Evolutionary conservation across 2,888 invertebrate genomes (phyloP).

Genomic region (Polydesmus complanatus): DNA sequence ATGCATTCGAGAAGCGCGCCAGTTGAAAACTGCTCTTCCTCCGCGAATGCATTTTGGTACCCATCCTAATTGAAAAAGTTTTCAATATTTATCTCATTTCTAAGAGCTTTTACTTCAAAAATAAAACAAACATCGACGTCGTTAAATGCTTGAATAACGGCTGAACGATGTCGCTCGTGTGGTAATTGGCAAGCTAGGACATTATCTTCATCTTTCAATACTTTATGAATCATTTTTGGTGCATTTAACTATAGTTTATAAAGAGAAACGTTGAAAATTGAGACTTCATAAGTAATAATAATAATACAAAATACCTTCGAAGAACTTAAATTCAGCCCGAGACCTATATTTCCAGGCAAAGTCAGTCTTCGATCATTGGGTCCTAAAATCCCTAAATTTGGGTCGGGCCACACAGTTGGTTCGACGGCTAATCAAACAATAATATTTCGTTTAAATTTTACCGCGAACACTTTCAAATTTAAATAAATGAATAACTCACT

Average conservation of each 20-base stretch:
- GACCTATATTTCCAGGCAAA: slow-evolving; percentile 52
- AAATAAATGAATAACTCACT: not conserved
- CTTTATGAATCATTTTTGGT: not conserved
- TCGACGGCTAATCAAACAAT: not conserved
- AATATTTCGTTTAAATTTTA: not conserved
- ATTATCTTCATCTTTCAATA: not conserved
- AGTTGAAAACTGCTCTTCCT: too few relatives aligned
- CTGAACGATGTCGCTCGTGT: not conserved
- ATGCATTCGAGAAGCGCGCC: slow-evolving; percentile 34
- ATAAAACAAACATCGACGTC: not conserved
- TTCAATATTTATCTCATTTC: not conserved
- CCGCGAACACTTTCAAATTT: not conserved
- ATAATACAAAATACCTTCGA: not conserved
- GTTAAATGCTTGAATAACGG: not conserved
- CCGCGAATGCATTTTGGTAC: too few relatives aligned
- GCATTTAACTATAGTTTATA: not conserved
- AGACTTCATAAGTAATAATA: too few relatives aligned
- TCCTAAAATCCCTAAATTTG: slow-evolving; percentile 52
- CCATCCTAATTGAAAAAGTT: too few relatives aligned
- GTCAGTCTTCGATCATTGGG: slow-evolving; percentile 52
- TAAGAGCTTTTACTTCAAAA: not conserved
- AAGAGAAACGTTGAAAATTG: not conserved
- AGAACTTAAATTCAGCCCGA: slow-evolving; percentile 33
- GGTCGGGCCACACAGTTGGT: slow-evolving; percentile 26
- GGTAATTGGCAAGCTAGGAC: slow-evolving; percentile 8